Percentiles rank a stretch among this genome's conserved stretches.
phyloP scores from a whole-genome alignment of 2,888 invertebrate species.

The Chalcosyrphus nemorum region DNA sequence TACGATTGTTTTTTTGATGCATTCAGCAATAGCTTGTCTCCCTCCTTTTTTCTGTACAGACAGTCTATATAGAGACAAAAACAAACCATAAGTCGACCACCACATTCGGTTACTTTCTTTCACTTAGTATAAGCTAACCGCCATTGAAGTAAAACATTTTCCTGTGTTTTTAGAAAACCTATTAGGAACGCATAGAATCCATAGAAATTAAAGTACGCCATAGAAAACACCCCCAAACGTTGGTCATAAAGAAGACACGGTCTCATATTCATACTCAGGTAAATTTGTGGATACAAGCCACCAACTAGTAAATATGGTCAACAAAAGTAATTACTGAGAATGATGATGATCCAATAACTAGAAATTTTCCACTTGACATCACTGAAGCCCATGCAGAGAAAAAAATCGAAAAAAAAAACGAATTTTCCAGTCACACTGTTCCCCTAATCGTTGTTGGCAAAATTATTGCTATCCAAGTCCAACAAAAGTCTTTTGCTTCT shows the following conservation, averaged over 20 bases:
- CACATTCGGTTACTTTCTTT: conserved; percentile 36
- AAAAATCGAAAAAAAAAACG: conserved; percentile 28
- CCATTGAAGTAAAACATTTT: conserved; percentile 33
- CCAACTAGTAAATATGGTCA: conserved; percentile 50
- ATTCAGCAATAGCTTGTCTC: no score
- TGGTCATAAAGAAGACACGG: neutral
- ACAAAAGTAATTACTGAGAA: conserved; percentile 69
- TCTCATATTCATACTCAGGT: conserved; percentile 15
- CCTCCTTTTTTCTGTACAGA: no score
- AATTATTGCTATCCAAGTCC: conserved; percentile 44
- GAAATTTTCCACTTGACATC: conserved; percentile 80
- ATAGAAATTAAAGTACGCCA: conserved; percentile 45
- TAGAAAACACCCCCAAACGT: conserved; percentile 6
- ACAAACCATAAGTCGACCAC: conserved; percentile 36
- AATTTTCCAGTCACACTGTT: conserved; percentile 70
- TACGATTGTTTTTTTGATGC: no score
- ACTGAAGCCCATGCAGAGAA: conserved; percentile 74
- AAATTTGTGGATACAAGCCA: conserved; percentile 25
- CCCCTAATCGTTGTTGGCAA: conserved; percentile 73
- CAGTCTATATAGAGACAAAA: neutral
- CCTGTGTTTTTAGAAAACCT: conserved; percentile 29
- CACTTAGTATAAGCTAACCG: conserved; percentile 68
- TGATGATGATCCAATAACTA: conserved; percentile 73
- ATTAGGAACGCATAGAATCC: conserved; percentile 67
- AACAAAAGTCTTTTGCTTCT: neutral